Evolutionary conservation across 2,113 vertebrate species (phyloP).

Genomic region (Riparia riparia): DNA sequence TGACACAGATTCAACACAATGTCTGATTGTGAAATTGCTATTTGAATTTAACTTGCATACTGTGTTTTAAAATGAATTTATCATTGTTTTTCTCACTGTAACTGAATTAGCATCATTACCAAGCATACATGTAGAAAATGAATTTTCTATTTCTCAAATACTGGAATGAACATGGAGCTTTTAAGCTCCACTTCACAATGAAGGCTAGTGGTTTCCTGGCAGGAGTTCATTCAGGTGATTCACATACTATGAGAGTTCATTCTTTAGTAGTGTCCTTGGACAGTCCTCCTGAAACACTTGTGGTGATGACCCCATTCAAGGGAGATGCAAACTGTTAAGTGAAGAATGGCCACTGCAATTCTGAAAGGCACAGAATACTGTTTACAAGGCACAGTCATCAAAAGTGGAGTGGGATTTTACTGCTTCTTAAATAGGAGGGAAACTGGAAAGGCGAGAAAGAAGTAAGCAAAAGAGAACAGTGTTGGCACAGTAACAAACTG

Average conservation of each 20-base stretch:
- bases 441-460: not conserved
- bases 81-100: not conserved
- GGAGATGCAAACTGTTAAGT: not conserved
- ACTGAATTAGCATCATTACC: not conserved
- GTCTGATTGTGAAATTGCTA: not conserved
- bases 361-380: not conserved
- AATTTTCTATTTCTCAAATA: not conserved
- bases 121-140: not conserved
- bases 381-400: not conserved
- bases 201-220: not conserved
- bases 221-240: not conserved
- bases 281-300: not conserved
- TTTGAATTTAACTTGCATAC: not conserved
- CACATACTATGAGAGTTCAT: not conserved
- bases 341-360: not conserved
- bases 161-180: not conserved
- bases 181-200: not conserved
- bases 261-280: not conserved
- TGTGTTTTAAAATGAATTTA: not conserved
- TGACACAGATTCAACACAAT: not conserved
- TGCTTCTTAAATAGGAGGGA: not conserved
- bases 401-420: not conserved
- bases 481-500: not conserved
- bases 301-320: not conserved
- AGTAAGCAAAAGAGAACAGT: not conserved